Base-by-base conservation (phyloP, 1,140 invertebrate genomes). In the Dreissena polymorpha region DNA sequence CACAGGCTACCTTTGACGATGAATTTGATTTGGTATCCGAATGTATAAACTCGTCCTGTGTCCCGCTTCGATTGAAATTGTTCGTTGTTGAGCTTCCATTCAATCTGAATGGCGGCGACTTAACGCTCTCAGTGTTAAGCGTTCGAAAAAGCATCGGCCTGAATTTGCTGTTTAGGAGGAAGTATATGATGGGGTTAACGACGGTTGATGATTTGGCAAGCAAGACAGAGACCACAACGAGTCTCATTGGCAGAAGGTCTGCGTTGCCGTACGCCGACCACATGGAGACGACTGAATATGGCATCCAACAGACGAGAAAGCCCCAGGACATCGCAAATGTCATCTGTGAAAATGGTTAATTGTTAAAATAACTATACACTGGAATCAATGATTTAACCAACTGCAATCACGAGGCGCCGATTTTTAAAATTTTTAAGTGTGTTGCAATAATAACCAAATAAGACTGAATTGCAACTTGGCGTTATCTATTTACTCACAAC, bases 211-310 rank as follows among this genome's bases (percentile, higher is more conserved):
- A 50, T 29, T 78, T 78, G 12, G 76, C 76, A 14, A 78, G 63
- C 3, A 78, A 49, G 12, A 78, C 76, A 6, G 76, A 29, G 14
- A 51, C 50, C 10, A 78, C 64, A 16, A 51, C 55, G 10, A 78
- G 12, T 16, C 65, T 18, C 8, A 78, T 21, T 0, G 76, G 76
- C 18, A 78, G 10, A 14, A 78, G 13, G 10, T n/a, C 21, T 21
- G 25, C 29, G 18, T 53, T 29, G 7, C 74, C 65, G 71, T 86
- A 86, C 51, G 85, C 74, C 27, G 77, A 78, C 50, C 86, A 68
- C 85, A 88, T 86, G 21, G 77, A 83, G 7, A 86, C 83, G 23
- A 86, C 50, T n/a, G 85, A 83, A 72, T 88, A 88, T 8, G 87
- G 87, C 27, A 84, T 71, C 87, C 87, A 88, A 39, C 50, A 75